phyloP scores from a whole-genome alignment of 2,113 vertebrate genomes.

The Falco punctatus region DNA sequence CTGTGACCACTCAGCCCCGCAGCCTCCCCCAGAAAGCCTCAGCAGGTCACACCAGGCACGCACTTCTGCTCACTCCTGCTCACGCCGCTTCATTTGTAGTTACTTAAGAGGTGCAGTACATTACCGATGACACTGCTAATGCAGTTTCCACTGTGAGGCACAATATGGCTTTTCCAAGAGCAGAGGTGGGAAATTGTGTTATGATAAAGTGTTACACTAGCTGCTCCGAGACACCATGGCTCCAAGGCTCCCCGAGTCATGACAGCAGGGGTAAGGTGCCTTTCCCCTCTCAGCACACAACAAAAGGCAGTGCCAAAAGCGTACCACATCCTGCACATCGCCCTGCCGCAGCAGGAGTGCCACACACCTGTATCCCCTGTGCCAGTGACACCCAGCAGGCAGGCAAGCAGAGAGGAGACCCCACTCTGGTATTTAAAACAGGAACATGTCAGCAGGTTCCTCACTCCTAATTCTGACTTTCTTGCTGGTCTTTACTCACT shows the following conservation, averaged over 20 bases:
- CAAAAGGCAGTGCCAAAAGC: not conserved
- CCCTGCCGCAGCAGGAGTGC: not conserved
- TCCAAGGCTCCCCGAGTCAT: not conserved
- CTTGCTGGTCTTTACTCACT: not conserved
- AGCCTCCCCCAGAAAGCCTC: not conserved
- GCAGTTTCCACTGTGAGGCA: not conserved
- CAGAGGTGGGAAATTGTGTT: not conserved
- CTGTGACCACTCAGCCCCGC: not conserved
- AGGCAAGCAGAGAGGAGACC: not conserved
- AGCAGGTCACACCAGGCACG: not conserved
- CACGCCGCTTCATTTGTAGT: fast-evolving
- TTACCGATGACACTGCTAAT: not conserved
- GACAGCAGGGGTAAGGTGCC: not conserved
- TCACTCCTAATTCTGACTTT: not conserved
- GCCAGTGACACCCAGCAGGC: fast-evolving
- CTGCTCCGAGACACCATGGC: fast-evolving
- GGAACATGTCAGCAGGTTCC: not conserved
- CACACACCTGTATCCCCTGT: not conserved
- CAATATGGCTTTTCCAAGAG: not conserved
- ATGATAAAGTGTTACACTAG: not conserved
- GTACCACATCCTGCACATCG: fast-evolving
- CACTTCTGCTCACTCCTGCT: fast-evolving
- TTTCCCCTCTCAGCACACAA: not conserved
- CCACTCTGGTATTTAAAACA: not conserved
- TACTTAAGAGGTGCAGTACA: not conserved